Percentiles rank a stretch among this genome's conserved stretches.
These are phyloP conservation scores for Ophion slaviceki DNA, from an alignment of 2,888 invertebrate species.

Conservation along the genomic window DNA sequence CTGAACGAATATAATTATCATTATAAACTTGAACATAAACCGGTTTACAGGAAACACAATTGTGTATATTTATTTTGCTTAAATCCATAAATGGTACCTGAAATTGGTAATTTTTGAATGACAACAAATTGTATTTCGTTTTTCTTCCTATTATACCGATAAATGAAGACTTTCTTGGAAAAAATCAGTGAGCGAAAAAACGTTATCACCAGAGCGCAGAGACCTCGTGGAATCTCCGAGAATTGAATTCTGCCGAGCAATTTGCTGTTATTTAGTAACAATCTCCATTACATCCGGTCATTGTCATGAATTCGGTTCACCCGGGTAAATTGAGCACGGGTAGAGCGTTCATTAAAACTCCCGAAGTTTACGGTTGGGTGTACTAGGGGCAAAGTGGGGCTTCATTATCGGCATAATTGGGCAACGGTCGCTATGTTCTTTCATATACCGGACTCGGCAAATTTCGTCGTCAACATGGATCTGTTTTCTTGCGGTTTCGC, in stretches of 20 bases:
- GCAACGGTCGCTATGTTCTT: conserved; percentile 8
- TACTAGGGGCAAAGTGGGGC: conserved; percentile 2
- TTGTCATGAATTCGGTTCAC: conserved; percentile 24
- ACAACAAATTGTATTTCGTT: not conserved
- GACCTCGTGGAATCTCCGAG: not conserved
- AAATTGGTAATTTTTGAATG: not conserved
- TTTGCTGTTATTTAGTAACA: conserved; percentile 26
- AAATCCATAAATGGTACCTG: too few species aligned
- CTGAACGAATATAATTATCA: not conserved
- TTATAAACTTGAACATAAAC: too few species aligned
- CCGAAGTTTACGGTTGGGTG: conserved; percentile 39
- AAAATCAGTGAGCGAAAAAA: conserved; percentile 3
- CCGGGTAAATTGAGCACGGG: conserved; percentile 13
- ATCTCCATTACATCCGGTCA: conserved; percentile 36
- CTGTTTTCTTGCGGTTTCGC: too few species aligned
- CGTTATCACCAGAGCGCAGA: not conserved
- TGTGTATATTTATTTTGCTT: too few species aligned
- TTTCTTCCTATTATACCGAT: too few species aligned
- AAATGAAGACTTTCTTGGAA: not conserved
- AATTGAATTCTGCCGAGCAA: conserved; percentile 10
- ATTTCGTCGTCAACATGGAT: too few species aligned
- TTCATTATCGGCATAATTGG: conserved; percentile 51
- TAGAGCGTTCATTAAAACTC: conserved; percentile 43
- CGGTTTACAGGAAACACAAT: too few species aligned
- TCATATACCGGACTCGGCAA: too few species aligned